A percentile compares a stretch with the other conserved stretches of the same genome.
Evolutionary conservation across 2,797 vertebrate genomes (phyloP).

Genomic region (Mustela erminea): DNA sequence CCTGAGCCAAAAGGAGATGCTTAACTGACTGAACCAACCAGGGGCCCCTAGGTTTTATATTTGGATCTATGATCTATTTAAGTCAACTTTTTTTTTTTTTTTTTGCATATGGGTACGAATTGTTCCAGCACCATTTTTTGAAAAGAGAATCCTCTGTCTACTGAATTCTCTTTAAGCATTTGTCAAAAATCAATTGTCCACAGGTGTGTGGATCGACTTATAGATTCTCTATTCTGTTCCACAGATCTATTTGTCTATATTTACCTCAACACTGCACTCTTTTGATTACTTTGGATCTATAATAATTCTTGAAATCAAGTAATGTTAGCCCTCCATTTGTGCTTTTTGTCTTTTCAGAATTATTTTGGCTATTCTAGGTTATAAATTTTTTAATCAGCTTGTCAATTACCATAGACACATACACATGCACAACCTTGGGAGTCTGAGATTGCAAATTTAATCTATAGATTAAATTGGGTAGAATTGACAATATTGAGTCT

Average conservation of each 20-base stretch:
- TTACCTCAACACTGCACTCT: not conserved
- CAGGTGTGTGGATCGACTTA: not conserved
- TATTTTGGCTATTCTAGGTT: not conserved
- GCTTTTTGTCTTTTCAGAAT: not conserved
- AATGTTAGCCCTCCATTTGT: not conserved
- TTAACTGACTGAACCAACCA: too few species aligned
- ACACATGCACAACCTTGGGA: not conserved
- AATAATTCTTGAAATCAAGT: not conserved
- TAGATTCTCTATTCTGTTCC: not conserved
- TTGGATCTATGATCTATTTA: not conserved
- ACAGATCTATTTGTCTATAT: not conserved
- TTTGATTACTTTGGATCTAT: not conserved
- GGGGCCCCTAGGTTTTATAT: not conserved
- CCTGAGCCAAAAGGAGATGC: not conserved
- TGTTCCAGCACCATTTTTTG: not conserved
- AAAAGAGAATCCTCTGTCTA: not conserved
- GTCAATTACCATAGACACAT: not conserved
- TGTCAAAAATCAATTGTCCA: not conserved
- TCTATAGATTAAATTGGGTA: not conserved
- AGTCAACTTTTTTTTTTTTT: not conserved
- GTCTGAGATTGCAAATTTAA: not conserved
- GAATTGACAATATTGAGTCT: not conserved
- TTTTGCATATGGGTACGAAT: not conserved
- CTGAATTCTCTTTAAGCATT: not conserved
- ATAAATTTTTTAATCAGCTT: not conserved